These are phyloP conservation scores for Microtus ochrogaster DNA, from an alignment of 2,113 vertebrate genomes.

Conservation along the genomic window DNA sequence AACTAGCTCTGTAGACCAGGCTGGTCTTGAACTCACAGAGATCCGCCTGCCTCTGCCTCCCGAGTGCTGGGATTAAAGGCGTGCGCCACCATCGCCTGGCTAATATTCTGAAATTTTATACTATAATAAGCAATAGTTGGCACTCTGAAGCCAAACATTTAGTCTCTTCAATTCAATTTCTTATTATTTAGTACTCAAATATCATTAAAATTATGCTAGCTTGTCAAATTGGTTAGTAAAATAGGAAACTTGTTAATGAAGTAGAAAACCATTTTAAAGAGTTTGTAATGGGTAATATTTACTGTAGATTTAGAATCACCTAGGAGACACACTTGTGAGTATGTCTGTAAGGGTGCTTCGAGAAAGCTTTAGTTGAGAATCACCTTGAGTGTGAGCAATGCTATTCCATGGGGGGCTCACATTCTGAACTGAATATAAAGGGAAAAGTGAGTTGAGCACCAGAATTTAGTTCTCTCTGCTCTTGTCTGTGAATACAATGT, in stretches of 20 bases:
- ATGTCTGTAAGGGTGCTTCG: neutral
- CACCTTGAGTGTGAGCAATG: no score
- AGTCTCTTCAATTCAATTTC: conserved; percentile 70
- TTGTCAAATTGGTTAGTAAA: conserved; percentile 71
- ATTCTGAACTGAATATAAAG: neutral
- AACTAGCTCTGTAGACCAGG: no score
- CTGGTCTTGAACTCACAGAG: no score
- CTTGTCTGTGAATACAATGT: no score
- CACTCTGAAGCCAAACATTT: conserved; percentile 75
- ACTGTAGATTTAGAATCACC: neutral
- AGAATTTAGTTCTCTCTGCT: neutral
- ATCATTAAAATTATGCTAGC: conserved; percentile 72
- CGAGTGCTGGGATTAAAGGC: no score
- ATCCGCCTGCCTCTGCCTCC: no score
- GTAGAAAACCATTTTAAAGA: neutral
- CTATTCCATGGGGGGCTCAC: neutral
- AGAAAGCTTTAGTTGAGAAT: neutral
- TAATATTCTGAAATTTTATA: conserved; percentile 22
- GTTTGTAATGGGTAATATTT: neutral
- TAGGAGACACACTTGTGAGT: neutral
- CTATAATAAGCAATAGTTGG: conserved; percentile 68
- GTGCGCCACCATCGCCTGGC: no score
- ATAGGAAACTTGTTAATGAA: conserved; percentile 78
- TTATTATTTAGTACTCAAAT: conserved; percentile 74
- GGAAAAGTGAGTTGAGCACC: no score